Evolutionary conservation across 2,113 vertebrate species (phyloP), one percentile per base, ranked within the genome.

Genomic region (Pipa parva): DNA sequence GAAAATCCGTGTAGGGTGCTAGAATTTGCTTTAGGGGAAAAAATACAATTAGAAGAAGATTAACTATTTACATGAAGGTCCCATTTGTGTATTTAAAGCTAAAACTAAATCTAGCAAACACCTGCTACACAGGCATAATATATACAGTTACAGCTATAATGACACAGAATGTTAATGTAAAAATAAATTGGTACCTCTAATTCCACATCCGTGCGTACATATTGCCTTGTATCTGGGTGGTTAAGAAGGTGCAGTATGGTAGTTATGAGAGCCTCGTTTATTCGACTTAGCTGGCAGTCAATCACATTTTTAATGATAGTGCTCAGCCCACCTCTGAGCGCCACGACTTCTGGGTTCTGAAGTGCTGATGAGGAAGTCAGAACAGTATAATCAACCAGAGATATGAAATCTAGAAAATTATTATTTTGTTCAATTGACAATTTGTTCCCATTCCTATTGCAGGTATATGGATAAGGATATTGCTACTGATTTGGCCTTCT

Each of bases 1-100:
- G 95, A 84, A 98, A 98, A 87, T 99, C 97, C 54, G 97, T 99
- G 81, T 97, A 99, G 72, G 97, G 95, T 58, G 97, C 95, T 64
- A 99, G 89, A 90, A 99, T 98, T 92, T 95, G 86, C 97, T 99
- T 79, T 71, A 78, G 60, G 64, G 59, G 77, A 76, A 62, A 74
- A 78, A 56, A 77, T 21, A 48, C 12, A 27, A 66, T 62, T 42
- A 42, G n/a, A n/a, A n/a, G n/a, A n/a, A n/a, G n/a, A n/a, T n/a
- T n/a, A n/a, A n/a, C n/a, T n/a, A n/a, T n/a, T n/a, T n/a, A n/a
- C n/a, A n/a, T n/a, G n/a, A n/a, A n/a, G n/a, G n/a, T n/a, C n/a
- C n/a, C n/a, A n/a, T n/a, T n/a, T n/a, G n/a, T n/a, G n/a, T n/a
- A n/a, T n/a, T n/a, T n/a, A n/a, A n/a, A n/a, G n/a, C n/a, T n/a